Percentiles rank a stretch among this genome's conserved stretches.
These are phyloP conservation scores for Malurus cyaneus DNA, from an alignment of 2,113 vertebrate species.

Conservation along the genomic window DNA sequence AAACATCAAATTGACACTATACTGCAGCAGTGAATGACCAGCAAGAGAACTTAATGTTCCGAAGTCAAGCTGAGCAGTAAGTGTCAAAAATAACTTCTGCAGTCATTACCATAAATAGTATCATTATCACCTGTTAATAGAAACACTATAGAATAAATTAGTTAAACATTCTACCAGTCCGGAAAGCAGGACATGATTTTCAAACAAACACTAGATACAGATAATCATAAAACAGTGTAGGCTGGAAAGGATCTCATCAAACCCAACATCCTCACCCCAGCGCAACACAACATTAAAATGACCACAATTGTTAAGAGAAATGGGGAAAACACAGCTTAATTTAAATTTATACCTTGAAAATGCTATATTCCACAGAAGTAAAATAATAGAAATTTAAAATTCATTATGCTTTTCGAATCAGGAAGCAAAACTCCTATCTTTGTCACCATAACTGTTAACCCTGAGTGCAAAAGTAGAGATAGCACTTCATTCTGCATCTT, in stretches of 20 bases:
- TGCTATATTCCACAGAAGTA: not conserved
- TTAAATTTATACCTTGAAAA: not conserved
- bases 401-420: not conserved
- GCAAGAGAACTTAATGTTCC: not conserved
- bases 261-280: fast-evolving
- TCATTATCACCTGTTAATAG: not conserved
- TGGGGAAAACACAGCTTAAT: not conserved
- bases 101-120: not conserved
- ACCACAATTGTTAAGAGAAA: not conserved
- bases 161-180: not conserved
- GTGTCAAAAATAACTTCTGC: not conserved
- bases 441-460: not conserved
- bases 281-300: not conserved
- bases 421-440: not conserved
- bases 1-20: not conserved
- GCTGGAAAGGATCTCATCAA: not conserved
- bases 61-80: not conserved
- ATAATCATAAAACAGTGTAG: not conserved
- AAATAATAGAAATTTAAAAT: not conserved
- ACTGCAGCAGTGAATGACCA: not conserved
- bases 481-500: not conserved
- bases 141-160: not conserved
- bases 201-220: not conserved
- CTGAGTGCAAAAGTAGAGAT: not conserved
- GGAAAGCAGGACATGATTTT: not conserved